Evolutionary conservation across 2,797 vertebrate species (phyloP), one percentile per base, ranked within the genome.

Genomic region (Hypotaenidia philippensis): DNA sequence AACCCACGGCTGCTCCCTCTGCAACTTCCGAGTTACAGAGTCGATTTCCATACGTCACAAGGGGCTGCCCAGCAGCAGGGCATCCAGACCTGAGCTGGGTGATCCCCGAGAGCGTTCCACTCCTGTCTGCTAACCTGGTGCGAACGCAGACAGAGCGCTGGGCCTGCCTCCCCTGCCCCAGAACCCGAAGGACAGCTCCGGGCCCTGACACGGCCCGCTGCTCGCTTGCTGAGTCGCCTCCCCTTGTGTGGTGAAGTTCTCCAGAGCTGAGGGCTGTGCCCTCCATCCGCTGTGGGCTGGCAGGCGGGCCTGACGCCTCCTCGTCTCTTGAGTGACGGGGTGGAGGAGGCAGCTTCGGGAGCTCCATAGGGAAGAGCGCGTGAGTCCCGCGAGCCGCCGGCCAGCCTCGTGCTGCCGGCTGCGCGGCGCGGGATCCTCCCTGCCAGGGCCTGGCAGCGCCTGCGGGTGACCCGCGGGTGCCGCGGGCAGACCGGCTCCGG

Each of bases 401-500:
- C 17, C 5, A 1, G 32, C 60, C 49, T 63, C 2, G 0, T 71
- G 27, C 77, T 81, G 45, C 41, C 60, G 18, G 19, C 18, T 4
- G 1, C 0, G 0, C n/a, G 49, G 2, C 14, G 14, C 75, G 13
- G 56, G 60, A 11, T 49, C 31, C 41, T 60, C 34, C 5, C 1
- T 27, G 26, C 86, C 32, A 5, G 7, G 16, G 2, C 8, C 29
- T 10, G 32, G 16, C 44, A 71, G 55, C 29, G 45, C 71, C 7
- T 4, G 0, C 18, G 63, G 45, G 19, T 61, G 32, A 23, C 34
- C 52, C 1, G 0, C 4, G 5, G 19, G n/a, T 2, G 2, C 25
- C 64, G 34, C 32, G 29, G 72, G 23, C 0, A 0, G 72, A 66
- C 55, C 53, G 75, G 60, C 59, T 70, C 64, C 34, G 5, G 52